phyloP scores from a whole-genome alignment of 2,888 invertebrate species.

The Cryptophagus acutangulus region DNA sequence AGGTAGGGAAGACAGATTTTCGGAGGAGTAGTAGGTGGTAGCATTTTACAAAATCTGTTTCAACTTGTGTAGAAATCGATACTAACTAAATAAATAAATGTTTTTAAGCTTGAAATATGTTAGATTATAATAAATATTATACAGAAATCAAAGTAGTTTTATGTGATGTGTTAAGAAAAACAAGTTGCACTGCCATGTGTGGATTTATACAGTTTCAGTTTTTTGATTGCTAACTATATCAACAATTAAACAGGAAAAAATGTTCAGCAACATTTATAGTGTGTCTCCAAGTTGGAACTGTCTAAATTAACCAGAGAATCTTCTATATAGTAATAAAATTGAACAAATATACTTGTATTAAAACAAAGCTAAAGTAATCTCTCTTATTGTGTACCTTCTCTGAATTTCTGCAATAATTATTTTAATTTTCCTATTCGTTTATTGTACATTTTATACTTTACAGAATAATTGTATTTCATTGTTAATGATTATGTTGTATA shows the following conservation, averaged over 20 bases:
- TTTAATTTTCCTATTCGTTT: too few relatives aligned
- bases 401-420: too few relatives aligned
- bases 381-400: too few relatives aligned
- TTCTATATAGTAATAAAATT: neutral
- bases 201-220: slow-evolving; percentile 28
- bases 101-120: slow-evolving; percentile 19
- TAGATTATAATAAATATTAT: slow-evolving; percentile 7
- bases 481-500: slow-evolving; percentile 26
- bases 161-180: slow-evolving; percentile 33
- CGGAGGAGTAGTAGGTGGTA: too few relatives aligned
- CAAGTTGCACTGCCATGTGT: slow-evolving; percentile 39
- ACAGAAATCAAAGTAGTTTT: slow-evolving; percentile 22
- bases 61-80: slow-evolving; percentile 2
- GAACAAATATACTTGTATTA: too few relatives aligned
- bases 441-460: too few relatives aligned
- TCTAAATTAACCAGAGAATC: neutral
- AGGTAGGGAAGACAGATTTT: too few relatives aligned
- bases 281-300: neutral
- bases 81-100: slow-evolving; percentile 16
- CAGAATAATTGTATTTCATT: too few relatives aligned
- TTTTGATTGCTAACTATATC: slow-evolving; percentile 4
- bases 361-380: too few relatives aligned
- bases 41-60: too few relatives aligned
- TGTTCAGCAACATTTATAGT: neutral
- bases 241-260: too few relatives aligned